phyloP scores from a whole-genome alignment of 2,888 invertebrate species.

The Chydorus sphaericus region DNA sequence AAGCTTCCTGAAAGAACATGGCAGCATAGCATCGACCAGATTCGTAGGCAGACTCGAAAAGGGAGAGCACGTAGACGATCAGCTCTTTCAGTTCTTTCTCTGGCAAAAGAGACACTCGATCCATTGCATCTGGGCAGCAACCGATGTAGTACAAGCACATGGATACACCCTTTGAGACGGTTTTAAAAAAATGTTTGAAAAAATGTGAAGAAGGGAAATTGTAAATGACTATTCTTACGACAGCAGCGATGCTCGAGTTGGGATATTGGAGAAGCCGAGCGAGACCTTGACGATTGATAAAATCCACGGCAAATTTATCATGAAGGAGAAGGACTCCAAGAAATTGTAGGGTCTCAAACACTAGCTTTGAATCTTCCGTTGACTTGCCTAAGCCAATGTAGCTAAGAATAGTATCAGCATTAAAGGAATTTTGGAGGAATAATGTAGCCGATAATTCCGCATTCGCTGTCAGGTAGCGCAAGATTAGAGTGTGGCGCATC shows the following conservation, averaged over 20 bases:
- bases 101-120: constrained; percentile 76
- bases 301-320: constrained; percentile 95
- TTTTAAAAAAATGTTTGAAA: too few relatives aligned
- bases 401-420: constrained; percentile 75
- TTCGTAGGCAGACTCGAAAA: constrained; percentile 90
- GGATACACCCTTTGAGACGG: too few relatives aligned
- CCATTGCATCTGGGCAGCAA: constrained; percentile 96
- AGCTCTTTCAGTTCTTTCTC: constrained; percentile 43
- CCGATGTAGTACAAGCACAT: constrained; percentile 92
- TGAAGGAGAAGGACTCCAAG: constrained; percentile 87
- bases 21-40: constrained; percentile 95
- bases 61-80: constrained; percentile 74
- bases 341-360: constrained; percentile 93
- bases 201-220: too few relatives aligned
- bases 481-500: constrained; percentile 80
- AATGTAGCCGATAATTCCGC: constrained; percentile 96
- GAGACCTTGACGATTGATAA: constrained; percentile 74
- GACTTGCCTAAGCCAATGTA: constrained; percentile 70
- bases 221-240: too few relatives aligned
- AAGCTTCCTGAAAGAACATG: constrained; percentile 92
- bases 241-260: constrained; percentile 84
- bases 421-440: constrained; percentile 81
- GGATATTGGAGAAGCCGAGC: constrained; percentile 73
- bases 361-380: constrained; percentile 75
- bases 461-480: constrained; percentile 88